A percentile compares a stretch with the other conserved stretches of the same genome.
Conservation (phyloP, 2,888 invertebrate genomes). For the Aphodius sticticus region DNA sequence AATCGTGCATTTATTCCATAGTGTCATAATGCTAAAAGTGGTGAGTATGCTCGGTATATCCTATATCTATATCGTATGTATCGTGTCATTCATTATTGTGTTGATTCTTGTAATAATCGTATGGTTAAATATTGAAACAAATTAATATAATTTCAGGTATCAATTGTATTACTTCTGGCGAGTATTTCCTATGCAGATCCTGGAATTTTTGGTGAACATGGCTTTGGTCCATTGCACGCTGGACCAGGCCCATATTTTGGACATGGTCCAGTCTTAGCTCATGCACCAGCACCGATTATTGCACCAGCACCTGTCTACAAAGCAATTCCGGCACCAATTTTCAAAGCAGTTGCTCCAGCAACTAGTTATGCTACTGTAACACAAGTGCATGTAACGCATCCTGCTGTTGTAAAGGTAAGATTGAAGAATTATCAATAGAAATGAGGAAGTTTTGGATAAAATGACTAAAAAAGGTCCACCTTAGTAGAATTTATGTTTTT, state of each 20-base stretch:
- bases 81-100: no score
- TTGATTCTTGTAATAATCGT: no score
- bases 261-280: constrained; percentile 40
- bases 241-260: constrained; percentile 37
- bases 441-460: neutral
- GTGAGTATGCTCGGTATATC: neutral
- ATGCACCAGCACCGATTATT: constrained; percentile 42
- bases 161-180: constrained; percentile 11
- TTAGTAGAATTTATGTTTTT: neutral
- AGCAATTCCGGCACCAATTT: constrained; percentile 45
- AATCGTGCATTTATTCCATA: neutral
- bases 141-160: constrained; percentile 17
- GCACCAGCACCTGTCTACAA: constrained; percentile 36
- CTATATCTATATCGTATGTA: no score
- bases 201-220: constrained; percentile 30
- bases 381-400: constrained; percentile 53
- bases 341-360: constrained; percentile 57
- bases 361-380: constrained; percentile 70
- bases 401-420: constrained; percentile 55
- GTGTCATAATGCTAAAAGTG: constrained; percentile 4
- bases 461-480: neutral
- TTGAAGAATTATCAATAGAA: neutral
- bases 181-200: constrained; percentile 27
- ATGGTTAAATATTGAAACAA: neutral
- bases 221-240: constrained; percentile 32